A percentile compares a stretch with the other conserved stretches of the same genome.
Conservation (phyloP, 2,888 invertebrate genomes). For the Ophion obscuratus region DNA sequence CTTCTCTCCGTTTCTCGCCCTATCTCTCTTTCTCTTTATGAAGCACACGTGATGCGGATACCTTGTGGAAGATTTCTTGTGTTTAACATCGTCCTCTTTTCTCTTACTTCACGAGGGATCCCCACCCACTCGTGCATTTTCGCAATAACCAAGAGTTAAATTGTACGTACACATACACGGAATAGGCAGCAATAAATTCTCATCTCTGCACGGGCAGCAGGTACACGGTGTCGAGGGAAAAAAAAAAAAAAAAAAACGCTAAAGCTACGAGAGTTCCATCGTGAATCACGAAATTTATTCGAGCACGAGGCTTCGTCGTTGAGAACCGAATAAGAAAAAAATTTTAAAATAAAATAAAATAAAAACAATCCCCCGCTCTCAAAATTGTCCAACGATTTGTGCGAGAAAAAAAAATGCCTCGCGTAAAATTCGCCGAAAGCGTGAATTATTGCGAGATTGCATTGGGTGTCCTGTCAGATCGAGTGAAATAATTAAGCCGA, state of each 20-base stretch:
- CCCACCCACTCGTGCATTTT: conserved; percentile 40
- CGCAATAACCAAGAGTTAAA: conserved; percentile 36
- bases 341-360: background rate
- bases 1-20: conserved; percentile 5
- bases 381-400: background rate
- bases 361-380: too few relatives aligned
- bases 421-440: background rate
- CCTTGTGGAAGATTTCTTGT: conserved; percentile 43
- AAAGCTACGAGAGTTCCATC: conserved; percentile 1
- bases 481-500: conserved; percentile 5
- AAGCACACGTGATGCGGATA: conserved; percentile 45
- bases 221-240: conserved; percentile 3
- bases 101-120: conserved; percentile 45
- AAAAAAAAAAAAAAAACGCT: background rate
- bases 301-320: background rate
- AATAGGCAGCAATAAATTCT: conserved; percentile 44
- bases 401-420: background rate
- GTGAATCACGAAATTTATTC: conserved; percentile 12
- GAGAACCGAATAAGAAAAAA: background rate
- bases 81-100: conserved; percentile 59
- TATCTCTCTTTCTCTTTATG: conserved; percentile 17
- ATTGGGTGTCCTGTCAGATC: background rate
- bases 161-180: background rate
- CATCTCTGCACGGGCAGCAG: conserved; percentile 14
- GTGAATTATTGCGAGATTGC: conserved; percentile 12